phyloP scores from a whole-genome alignment of 2,113 vertebrate species.

The Corythornis madagascariensis region DNA sequence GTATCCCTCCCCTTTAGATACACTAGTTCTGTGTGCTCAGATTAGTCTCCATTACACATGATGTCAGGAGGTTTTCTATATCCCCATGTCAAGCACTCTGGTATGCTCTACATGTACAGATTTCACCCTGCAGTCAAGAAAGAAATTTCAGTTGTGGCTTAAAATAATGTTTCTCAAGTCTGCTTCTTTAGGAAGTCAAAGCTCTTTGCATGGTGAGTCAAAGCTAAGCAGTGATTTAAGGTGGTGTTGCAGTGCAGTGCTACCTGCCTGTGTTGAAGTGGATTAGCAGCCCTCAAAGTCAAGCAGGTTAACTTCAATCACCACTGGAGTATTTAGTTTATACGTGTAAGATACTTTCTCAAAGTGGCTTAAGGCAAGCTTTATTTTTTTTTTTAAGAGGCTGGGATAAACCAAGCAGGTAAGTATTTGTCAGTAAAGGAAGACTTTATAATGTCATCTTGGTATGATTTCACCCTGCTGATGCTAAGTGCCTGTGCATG shows the following conservation, averaged over 20 bases:
- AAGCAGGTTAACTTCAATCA: slow-evolving; percentile 42
- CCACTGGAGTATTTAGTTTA: not conserved
- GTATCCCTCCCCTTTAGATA: not conserved
- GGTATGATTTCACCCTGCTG: not conserved
- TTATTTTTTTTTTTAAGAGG: slow-evolving; percentile 53
- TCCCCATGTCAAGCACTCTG: not conserved
- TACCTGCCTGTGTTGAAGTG: not conserved
- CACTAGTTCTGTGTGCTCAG: not conserved
- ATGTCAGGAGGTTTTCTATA: not conserved
- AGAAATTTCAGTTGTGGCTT: not conserved
- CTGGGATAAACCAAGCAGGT: slow-evolving; percentile 23
- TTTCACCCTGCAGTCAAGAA: not conserved
- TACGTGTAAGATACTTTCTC: slow-evolving; percentile 34
- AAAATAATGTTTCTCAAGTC: not conserved
- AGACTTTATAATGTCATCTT: not conserved
- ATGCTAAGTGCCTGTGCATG: not conserved
- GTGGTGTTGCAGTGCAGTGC: not conserved
- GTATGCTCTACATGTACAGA: not conserved
- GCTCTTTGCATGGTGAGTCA: not conserved
- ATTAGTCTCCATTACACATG: not conserved
- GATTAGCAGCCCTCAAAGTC: slow-evolving; percentile 48
- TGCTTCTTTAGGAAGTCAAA: not conserved
- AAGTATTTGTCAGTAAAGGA: not conserved
- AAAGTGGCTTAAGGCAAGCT: slow-evolving; percentile 55
- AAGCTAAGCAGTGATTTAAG: not conserved